Conservation (phyloP, 2,113 vertebrate species). For the Salvelinus namaycush region DNA sequence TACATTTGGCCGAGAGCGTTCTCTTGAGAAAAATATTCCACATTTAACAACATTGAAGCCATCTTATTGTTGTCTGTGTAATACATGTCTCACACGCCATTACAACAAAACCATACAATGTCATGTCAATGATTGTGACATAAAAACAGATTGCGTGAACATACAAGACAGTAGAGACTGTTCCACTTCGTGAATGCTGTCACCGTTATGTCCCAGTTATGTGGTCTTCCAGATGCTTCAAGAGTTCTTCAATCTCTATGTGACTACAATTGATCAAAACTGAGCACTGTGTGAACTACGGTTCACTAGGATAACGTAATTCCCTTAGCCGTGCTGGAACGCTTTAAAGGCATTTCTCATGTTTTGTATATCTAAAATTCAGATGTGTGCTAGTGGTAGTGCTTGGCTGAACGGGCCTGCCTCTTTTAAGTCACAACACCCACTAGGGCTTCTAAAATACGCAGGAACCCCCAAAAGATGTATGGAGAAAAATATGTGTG, state of each 20-base stretch:
- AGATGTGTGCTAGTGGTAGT: neutral
- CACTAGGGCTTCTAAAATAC: neutral
- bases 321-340: too few relatives aligned
- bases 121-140: neutral
- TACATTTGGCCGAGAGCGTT: neutral
- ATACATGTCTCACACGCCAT: too few relatives aligned
- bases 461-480: neutral
- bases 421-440: neutral
- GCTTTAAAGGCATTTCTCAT: neutral
- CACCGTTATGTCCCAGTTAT: too few relatives aligned
- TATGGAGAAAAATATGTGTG: neutral
- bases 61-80: neutral
- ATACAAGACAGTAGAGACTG: too few relatives aligned
- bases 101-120: too few relatives aligned
- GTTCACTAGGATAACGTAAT: too few relatives aligned
- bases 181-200: too few relatives aligned
- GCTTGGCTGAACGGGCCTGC: neutral
- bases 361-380: neutral
- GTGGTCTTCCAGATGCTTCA: too few relatives aligned
- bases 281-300: too few relatives aligned
- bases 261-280: too few relatives aligned
- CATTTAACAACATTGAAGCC: neutral
- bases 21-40: neutral
- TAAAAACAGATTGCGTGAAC: neutral
- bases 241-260: too few relatives aligned